Percentiles rank a stretch among this genome's conserved stretches.
Evolutionary conservation across 2,797 vertebrate species (phyloP).

Genomic region (Acrocephalus scirpaceus): DNA sequence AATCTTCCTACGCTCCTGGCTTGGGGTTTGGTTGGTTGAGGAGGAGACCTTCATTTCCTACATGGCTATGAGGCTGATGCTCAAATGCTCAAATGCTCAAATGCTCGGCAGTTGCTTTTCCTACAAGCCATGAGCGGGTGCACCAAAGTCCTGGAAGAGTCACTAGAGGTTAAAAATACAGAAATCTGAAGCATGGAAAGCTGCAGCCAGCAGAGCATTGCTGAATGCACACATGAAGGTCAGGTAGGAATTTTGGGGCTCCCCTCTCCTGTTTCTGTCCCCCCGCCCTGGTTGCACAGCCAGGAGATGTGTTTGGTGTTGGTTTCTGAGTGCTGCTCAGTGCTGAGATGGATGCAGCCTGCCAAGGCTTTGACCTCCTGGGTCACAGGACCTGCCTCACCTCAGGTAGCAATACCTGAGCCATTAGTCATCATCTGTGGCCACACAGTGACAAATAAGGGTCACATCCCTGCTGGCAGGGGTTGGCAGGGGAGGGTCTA

Average conservation of each 20-base stretch:
- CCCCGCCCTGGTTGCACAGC: fast-evolving
- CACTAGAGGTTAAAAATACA: neutral
- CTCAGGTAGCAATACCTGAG: neutral
- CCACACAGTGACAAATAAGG: neutral
- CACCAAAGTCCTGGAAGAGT: neutral
- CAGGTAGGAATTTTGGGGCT: neutral
- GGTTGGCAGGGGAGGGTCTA: neutral
- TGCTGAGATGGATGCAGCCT: neutral
- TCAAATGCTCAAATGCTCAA: neutral
- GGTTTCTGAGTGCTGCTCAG: neutral
- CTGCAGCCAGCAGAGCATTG: neutral
- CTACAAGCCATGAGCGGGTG: neutral
- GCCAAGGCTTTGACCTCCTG: neutral
- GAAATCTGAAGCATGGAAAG: neutral
- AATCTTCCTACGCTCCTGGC: constrained; percentile 34
- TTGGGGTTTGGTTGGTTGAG: neutral
- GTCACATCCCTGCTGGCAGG: neutral
- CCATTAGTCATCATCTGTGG: constrained; percentile 3
- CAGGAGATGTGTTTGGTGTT: neutral
- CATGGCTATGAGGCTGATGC: neutral
- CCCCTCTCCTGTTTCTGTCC: neutral
- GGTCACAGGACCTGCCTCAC: neutral
- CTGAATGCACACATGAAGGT: neutral
- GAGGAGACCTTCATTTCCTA: neutral
- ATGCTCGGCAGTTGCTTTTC: neutral